Base-by-base conservation (phyloP, 2,888 invertebrate species). In the Tenthredo scrophulariae region DNA sequence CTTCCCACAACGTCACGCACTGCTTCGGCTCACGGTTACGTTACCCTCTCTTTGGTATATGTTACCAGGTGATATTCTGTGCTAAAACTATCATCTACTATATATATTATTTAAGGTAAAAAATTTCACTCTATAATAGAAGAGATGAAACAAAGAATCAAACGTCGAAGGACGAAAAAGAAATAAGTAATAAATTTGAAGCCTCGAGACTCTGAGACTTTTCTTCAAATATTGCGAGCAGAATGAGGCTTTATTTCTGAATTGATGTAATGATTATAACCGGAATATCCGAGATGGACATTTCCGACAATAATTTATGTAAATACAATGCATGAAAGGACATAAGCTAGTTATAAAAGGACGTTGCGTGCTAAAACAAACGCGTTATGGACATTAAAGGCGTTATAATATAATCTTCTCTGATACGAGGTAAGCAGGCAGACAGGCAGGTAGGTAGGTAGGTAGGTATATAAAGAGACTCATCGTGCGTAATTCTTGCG, bases 1-100 rank as follows among this genome's bases (percentile, higher is more conserved):
- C 72, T 74, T 43, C 72, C 72, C 43, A 43, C 18, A 74, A 43
- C 77, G 77, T 77, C 77, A 77, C 77, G 77, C 77, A 54, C 77
- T 54, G 77, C 77, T 77, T 77, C 46, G 33, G 77, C 13, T 74
- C 72, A 74, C 43, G 72, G 72, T 22, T 74, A 74, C n/a, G 40
- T 43, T 74, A 26, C 72, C 72, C 43, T 74, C 43, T 3, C 29
- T 29, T n/a, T n/a, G 7, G 7, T 29, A 10, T 29, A n/a, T 74
- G 1, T 43, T 9, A 43, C 9, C 70, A 18, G 13, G 33, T 5
- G 18, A 70, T 70, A 70, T 70, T 67, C 26, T 29, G 15, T 5
- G 29, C 67, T 15, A 29, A 67, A 22, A 67, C 67, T 46, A 10
- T n/a, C n/a, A 46, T 46, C 46, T 15, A 4, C 15, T 46, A 46